phyloP scores from a whole-genome alignment of 2,113 vertebrate genomes.

The Sebastes schlegelii region DNA sequence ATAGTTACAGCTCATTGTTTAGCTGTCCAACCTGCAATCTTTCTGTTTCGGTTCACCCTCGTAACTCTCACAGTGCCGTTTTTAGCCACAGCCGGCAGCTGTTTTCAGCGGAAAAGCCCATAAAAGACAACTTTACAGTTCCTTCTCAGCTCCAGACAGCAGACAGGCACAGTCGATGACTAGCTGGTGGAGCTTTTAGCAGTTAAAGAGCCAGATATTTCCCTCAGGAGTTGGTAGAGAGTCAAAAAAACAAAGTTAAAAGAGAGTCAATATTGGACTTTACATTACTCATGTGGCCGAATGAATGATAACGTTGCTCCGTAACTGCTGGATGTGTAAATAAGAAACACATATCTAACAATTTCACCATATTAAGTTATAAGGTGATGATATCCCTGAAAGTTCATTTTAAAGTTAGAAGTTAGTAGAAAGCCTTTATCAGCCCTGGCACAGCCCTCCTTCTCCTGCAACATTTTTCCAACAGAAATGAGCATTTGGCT shows the following conservation, averaged over 20 bases:
- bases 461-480: not conserved
- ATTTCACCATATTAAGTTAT: not conserved
- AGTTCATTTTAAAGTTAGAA: not conserved
- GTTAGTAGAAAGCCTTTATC: not conserved
- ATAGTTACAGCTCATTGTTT: not conserved
- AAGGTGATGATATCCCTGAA: not conserved
- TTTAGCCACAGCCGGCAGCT: not conserved
- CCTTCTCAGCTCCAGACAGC: not conserved
- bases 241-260: not conserved
- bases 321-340: not conserved
- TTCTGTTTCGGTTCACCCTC: not conserved
- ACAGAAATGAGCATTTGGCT: not conserved
- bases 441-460: too few species aligned
- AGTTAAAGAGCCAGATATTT: not conserved
- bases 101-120: not conserved
- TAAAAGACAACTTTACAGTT: not conserved
- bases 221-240: not conserved
- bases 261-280: not conserved
- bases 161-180: not conserved
- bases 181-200: not conserved
- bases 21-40: not conserved
- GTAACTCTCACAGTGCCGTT: not conserved
- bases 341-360: not conserved
- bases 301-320: not conserved
- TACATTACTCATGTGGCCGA: not conserved